phyloP scores from a whole-genome alignment of 2,113 vertebrate genomes.

The Rhinolophus ferrumequinum region DNA sequence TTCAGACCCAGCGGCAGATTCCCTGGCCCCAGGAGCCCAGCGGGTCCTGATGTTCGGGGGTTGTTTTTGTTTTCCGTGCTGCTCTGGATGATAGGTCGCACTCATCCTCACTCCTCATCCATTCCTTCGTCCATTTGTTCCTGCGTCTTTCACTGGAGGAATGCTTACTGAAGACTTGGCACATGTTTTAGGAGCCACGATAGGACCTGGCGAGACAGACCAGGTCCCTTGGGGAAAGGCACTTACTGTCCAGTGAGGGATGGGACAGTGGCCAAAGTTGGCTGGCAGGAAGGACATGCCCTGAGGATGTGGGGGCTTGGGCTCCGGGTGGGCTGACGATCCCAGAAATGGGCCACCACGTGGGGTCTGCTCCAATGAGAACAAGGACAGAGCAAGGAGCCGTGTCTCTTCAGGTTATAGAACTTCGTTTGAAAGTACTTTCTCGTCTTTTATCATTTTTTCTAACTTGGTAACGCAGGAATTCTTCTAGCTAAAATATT shows the following conservation, averaged over 20 bases:
- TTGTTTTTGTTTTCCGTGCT: too few relatives aligned
- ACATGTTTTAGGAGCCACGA: too few relatives aligned
- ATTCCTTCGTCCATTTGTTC: background rate
- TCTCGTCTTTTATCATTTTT: background rate
- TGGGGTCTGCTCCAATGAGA: background rate
- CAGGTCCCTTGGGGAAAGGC: background rate
- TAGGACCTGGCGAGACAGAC: background rate
- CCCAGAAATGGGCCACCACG: background rate
- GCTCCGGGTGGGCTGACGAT: background rate
- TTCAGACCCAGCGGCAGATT: too few relatives aligned
- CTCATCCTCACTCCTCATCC: background rate
- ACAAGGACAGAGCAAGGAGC: background rate
- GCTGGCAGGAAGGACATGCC: background rate
- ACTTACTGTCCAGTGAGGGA: background rate
- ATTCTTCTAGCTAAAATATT: background rate
- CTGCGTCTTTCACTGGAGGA: too few relatives aligned
- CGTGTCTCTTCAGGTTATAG: background rate
- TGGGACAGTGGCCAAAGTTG: rapidly evolving
- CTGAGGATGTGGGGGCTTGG: background rate
- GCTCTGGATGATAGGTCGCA: too few relatives aligned
- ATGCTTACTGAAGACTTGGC: too few relatives aligned
- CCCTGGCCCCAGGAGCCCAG: too few relatives aligned
- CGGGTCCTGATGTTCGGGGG: background rate
- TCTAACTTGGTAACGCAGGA: background rate
- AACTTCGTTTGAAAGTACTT: background rate